Base-by-base conservation (phyloP, 2,888 invertebrate species). In the Chouioia cunea region DNA sequence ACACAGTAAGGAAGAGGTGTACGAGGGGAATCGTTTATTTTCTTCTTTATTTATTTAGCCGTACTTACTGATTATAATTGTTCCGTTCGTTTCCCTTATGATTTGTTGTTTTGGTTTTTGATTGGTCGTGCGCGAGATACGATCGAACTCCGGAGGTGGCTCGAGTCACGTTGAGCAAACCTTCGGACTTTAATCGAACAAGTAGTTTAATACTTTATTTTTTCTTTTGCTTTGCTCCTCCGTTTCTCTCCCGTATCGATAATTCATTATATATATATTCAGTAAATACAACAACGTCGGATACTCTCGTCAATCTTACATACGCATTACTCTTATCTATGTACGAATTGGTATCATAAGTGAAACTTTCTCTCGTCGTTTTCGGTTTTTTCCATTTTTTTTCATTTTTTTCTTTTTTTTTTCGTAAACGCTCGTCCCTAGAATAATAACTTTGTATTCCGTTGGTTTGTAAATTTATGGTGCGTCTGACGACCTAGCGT, bases 401-500 rank as follows among this genome's bases (percentile, higher is more conserved):
- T n/a, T n/a, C n/a, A n/a, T n/a, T n/a, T 6, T 36, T 36, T 10
- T 64, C 65, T 73, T 66, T 64, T 73, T 60, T 62, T 27, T 63
- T 57, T 65, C 54, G 36, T 62, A 65, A 65, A 77, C 71, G 68
- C 70, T 58, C 46, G 15, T 54, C 48, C 27, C 27, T 22, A 4
- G n/a, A 57, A 63, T 57, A 44, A 48, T 47, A 27, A 16, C 2
- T 16, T 44, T 44, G 44, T 23, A 12, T 58, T 50, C 16, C 44
- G 23, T 15, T 59, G n/a, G n/a, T 50, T 20, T 12, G 12, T 23
- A 3, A 14, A 66, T 63, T 65, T 60, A 36, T 36, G 6, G 20
- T 62, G 23, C 27, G 36, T 48, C 67, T 77, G 78, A 75, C 76
- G 65, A n/a, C 75, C 77, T 79, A 79, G 79, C 79, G 79, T 57